phyloP scores from a whole-genome alignment of 2,888 invertebrate species.

The Stenodera caucasica region DNA sequence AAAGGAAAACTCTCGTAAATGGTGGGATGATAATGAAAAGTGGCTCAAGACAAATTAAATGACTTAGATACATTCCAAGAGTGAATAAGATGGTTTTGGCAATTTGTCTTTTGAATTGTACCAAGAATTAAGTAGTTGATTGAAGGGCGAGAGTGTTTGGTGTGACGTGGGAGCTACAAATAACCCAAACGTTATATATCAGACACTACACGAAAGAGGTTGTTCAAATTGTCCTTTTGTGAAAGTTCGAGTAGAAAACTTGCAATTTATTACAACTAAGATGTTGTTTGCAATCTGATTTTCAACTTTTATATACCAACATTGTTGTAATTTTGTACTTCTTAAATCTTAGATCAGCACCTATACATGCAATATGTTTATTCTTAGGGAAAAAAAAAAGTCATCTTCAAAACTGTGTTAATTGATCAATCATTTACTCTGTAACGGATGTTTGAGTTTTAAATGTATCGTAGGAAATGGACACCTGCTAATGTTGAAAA shows the following conservation, averaged over 20 bases:
- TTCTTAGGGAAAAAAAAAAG: too few species aligned
- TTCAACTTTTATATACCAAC: background rate
- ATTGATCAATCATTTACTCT: slow-evolving; percentile 37
- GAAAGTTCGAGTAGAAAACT: background rate
- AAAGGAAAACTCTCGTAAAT: background rate
- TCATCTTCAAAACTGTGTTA: slow-evolving; percentile 19
- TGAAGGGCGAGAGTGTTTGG: slow-evolving; percentile 54
- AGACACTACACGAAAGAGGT: slow-evolving; percentile 5
- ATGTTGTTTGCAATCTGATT: background rate
- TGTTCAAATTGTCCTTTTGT: slow-evolving; percentile 5
- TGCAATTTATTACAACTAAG: slow-evolving; percentile 7
- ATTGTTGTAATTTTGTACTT: slow-evolving; percentile 3
- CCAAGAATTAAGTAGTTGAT: slow-evolving; percentile 50
- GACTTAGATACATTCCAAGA: slow-evolving; percentile 48
- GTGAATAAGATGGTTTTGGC: slow-evolving; percentile 43
- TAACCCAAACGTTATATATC: slow-evolving; percentile 34
- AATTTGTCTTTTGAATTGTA: slow-evolving; percentile 51
- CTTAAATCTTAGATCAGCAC: too few species aligned
- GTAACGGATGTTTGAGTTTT: slow-evolving; percentile 45
- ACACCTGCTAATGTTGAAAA: slow-evolving; percentile 40
- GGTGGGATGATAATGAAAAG: slow-evolving; percentile 22
- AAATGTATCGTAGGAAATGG: slow-evolving; percentile 45
- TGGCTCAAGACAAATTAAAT: slow-evolving; percentile 43
- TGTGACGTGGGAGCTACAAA: slow-evolving; percentile 52
- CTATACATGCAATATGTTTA: background rate